Percentiles rank a stretch among this genome's conserved stretches.
phyloP scores from a whole-genome alignment of 1,140 invertebrate genomes.

The Prorops nasuta region DNA sequence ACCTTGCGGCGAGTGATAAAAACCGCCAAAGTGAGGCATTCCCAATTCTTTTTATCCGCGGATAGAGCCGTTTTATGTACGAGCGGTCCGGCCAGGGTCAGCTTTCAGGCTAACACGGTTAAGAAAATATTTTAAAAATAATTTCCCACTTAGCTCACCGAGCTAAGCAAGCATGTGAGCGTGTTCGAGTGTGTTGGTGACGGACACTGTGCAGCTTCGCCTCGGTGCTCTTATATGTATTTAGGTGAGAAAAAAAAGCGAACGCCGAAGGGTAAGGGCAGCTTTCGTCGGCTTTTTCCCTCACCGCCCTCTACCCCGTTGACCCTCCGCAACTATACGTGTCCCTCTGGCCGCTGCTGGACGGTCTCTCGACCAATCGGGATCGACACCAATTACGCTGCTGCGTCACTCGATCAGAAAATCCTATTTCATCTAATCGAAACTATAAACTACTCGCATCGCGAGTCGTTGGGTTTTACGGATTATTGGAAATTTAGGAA shows the following conservation, averaged over 20 bases:
- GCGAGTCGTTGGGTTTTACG: too few relatives aligned
- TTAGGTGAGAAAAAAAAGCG: too few relatives aligned
- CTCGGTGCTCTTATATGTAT: too few relatives aligned
- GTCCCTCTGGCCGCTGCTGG: too few relatives aligned
- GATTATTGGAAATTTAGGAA: too few relatives aligned
- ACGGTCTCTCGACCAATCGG: constrained; percentile 28
- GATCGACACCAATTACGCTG: constrained; percentile 17
- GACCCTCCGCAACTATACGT: too few relatives aligned
- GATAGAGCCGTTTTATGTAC: constrained; percentile 10
- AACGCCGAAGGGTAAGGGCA: too few relatives aligned
- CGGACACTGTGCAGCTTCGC: too few relatives aligned
- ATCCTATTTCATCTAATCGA: background rate
- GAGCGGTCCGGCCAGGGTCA: constrained; percentile 36
- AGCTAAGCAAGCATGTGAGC: constrained; percentile 11
- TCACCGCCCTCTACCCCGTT: too few relatives aligned
- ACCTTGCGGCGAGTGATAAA: constrained; percentile 38
- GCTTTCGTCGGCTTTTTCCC: background rate
- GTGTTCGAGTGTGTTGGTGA: too few relatives aligned
- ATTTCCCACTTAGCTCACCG: constrained; percentile 48
- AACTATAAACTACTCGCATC: too few relatives aligned
- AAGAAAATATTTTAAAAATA: constrained; percentile 57
- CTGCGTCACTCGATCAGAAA: background rate
- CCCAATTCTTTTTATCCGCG: constrained; percentile 43
- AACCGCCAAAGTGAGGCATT: constrained; percentile 45
- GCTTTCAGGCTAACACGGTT: constrained; percentile 51